Evolutionary conservation across 2,797 vertebrate species (phyloP), one percentile per base, ranked within the genome.

Genomic region (Lophius americanus): DNA sequence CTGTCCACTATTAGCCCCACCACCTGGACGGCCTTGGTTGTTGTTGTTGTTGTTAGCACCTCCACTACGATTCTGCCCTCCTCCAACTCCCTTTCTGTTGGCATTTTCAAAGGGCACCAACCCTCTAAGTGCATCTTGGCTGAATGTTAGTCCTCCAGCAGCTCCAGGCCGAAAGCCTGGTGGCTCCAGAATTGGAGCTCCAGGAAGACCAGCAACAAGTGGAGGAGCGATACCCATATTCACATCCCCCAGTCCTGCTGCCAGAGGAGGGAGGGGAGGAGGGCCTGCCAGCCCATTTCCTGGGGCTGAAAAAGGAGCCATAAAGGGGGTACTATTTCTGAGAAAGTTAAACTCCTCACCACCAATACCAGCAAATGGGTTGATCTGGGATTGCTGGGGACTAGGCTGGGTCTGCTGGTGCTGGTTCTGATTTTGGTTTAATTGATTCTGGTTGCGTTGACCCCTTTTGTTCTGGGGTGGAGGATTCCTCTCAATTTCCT

Each of bases 401-500:
- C 39, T 90, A 84, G 79, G 90, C 89, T 89, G 89, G 9, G 53
- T 32, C 61, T 81, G 86, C 42, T 94, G 94, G n/a, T 93, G 90
- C 23, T 95, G 94, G 75, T 90, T 86, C 75, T 91, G 47, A 39
- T 83, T 87, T 52, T 88, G 95, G 61, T 91, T 93, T 75, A 93
- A 93, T 73, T 94, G 88, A 2, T 91, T 89, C 81, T 94, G 95
- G 44, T 92, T 90, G 85, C 97, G 96, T 78, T 96, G 93, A 5
- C 96, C 94, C 73, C 96, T 96, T 84, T 98, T 98, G 73, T 94
- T 96, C 90, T 98, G 96, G n/a, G 95, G 92, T 1, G 96, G 95
- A 55, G 97, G 97, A 85, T 96, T 98, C 85, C 95, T 95, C 81
- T 99, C 97, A 81, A 98, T 95, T 68, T 97, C 97, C 84, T 95